phyloP scores from a whole-genome alignment of 2,797 vertebrate genomes.

The Agapornis canus region DNA sequence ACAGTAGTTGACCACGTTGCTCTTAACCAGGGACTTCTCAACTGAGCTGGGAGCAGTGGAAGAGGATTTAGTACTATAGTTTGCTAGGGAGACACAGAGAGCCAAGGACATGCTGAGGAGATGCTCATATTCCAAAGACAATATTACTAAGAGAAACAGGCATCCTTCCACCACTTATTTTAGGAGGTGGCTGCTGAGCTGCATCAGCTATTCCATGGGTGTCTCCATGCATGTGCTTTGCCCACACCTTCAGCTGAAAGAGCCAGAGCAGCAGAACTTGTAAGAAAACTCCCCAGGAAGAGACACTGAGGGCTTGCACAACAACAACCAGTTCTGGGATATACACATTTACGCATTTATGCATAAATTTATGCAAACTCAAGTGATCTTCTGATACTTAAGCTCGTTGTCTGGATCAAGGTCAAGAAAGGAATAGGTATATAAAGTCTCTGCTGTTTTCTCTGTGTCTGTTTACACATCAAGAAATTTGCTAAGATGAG shows the following conservation, averaged over 20 bases:
- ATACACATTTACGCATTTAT: background rate
- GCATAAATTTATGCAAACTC: background rate
- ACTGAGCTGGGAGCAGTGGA: background rate
- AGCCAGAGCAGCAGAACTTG: background rate
- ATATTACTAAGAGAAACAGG: background rate
- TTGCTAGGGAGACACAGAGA: background rate
- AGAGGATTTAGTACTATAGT: background rate
- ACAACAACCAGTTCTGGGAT: background rate
- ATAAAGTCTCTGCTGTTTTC: background rate
- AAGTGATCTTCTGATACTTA: background rate
- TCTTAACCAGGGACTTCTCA: background rate
- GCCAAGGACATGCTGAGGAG: background rate
- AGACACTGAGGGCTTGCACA: background rate
- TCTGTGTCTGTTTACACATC: background rate
- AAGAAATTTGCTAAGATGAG: background rate
- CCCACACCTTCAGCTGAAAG: background rate
- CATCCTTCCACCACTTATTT: constrained; percentile 28
- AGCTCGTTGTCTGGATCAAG: background rate
- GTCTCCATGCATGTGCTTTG: background rate
- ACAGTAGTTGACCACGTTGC: background rate
- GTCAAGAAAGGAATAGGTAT: background rate
- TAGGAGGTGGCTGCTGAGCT: background rate
- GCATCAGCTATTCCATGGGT: constrained; percentile 19
- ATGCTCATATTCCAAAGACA: background rate
- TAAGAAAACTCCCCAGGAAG: background rate